These are phyloP conservation scores for Drosophila arizonae DNA, from an alignment of 1,140 invertebrate species.

Conservation along the genomic window DNA sequence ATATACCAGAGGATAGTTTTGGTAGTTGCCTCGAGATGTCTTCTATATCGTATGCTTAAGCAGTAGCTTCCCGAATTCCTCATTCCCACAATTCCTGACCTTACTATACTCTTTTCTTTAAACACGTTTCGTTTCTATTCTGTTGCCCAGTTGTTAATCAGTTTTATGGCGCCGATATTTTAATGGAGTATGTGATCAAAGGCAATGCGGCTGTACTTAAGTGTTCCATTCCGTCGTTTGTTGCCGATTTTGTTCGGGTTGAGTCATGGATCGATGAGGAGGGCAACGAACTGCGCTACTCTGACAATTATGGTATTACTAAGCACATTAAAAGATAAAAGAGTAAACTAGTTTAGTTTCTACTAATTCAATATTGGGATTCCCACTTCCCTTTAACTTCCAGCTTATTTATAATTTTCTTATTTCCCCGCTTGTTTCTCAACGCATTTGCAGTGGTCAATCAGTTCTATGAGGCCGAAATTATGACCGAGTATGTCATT, in stretches of 20 bases:
- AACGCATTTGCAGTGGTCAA: constrained; percentile 87
- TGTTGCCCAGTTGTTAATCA: constrained; percentile 88
- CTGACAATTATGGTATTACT: constrained; percentile 84
- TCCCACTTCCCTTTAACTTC: constrained; percentile 9
- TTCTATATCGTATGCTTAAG: constrained; percentile 41
- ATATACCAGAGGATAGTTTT: constrained; percentile 81
- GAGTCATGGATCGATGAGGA: constrained; percentile 86
- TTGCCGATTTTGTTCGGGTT: constrained; percentile 88
- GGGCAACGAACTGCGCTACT: constrained; percentile 83
- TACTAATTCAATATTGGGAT: constrained; percentile 21
- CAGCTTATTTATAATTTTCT: constrained; percentile 34
- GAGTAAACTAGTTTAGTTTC: constrained; percentile 4
- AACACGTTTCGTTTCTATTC: constrained; percentile 8
- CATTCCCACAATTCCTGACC: constrained; percentile 5
- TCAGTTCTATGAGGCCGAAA: constrained; percentile 91
- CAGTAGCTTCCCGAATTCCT: constrained; percentile 11
- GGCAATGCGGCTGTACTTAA: constrained; percentile 88
- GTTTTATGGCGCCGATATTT: constrained; percentile 90
- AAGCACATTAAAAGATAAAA: not conserved
- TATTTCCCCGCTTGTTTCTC: constrained; percentile 21
- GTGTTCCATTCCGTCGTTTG: constrained; percentile 88
- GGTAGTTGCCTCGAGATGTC: constrained; percentile 49
- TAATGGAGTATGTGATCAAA: constrained; percentile 87
- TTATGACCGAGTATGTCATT: constrained; percentile 91
- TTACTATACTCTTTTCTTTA: constrained; percentile 8